These are phyloP conservation scores for Ahaetulla prasina DNA, from an alignment of 2,113 vertebrate genomes.

Conservation along the genomic window DNA sequence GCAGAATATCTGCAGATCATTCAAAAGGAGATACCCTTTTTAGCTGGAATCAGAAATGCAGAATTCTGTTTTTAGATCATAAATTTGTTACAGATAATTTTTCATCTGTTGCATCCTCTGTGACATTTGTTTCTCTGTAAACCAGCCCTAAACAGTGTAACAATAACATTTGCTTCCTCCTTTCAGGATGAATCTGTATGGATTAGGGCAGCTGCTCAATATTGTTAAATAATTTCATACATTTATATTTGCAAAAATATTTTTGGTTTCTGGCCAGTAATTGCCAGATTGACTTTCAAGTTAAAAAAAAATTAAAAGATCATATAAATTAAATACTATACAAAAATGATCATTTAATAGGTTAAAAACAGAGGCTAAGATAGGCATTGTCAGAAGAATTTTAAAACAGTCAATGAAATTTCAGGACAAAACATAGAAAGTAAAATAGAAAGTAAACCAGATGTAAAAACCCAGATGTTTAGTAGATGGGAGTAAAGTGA, in stretches of 20 bases:
- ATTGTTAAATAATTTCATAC: neutral
- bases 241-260: neutral
- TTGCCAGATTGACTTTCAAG: neutral
- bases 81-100: conserved; percentile 30
- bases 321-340: neutral
- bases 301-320: neutral
- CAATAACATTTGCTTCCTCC: neutral
- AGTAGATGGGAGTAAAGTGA: neutral
- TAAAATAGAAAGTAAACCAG: neutral
- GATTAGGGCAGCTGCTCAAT: neutral
- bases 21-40: conserved; percentile 51
- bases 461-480: neutral
- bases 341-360: neutral
- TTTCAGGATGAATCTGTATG: neutral
- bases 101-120: conserved; percentile 30
- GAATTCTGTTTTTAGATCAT: conserved; percentile 27
- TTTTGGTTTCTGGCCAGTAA: neutral
- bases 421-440: neutral
- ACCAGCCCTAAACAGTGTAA: neutral
- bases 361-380: neutral
- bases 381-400: neutral
- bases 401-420: neutral
- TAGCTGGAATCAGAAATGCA: conserved; percentile 18
- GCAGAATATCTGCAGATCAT: conserved; percentile 21
- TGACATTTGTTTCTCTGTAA: conserved; percentile 21